Conservation (phyloP, 2,888 invertebrate genomes). For the Eurytoma californica region DNA sequence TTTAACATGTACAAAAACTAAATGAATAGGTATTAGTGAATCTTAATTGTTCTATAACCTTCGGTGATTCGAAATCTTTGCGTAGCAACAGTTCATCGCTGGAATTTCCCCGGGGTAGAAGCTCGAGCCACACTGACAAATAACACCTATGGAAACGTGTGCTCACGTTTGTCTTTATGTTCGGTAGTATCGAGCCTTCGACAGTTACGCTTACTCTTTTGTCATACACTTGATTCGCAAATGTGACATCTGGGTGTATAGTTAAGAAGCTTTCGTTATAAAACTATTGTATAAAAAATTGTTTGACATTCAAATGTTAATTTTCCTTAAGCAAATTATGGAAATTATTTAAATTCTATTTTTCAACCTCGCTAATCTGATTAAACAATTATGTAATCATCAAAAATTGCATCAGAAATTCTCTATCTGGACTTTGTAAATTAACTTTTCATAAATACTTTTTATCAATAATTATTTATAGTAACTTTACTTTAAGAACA, state of each 20-base stretch:
- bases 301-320: not conserved
- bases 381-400: no score
- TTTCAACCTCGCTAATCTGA: no score
- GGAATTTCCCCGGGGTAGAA: constrained; percentile 64
- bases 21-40: not conserved
- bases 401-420: no score
- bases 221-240: constrained; percentile 68
- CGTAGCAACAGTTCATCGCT: not conserved
- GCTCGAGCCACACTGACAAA: constrained; percentile 77
- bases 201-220: constrained; percentile 77
- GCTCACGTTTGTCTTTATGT: constrained; percentile 70
- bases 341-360: no score
- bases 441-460: no score
- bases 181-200: constrained; percentile 79
- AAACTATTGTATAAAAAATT: not conserved
- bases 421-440: no score
- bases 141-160: constrained; percentile 75
- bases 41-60: constrained; percentile 10
- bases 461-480: no score
- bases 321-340: no score
- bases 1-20: not conserved
- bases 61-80: not conserved
- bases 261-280: constrained; percentile 13
- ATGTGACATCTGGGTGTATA: constrained; percentile 48
- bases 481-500: not conserved